phyloP scores from a whole-genome alignment of 2,888 invertebrate genomes.

The Magallana nippona region DNA sequence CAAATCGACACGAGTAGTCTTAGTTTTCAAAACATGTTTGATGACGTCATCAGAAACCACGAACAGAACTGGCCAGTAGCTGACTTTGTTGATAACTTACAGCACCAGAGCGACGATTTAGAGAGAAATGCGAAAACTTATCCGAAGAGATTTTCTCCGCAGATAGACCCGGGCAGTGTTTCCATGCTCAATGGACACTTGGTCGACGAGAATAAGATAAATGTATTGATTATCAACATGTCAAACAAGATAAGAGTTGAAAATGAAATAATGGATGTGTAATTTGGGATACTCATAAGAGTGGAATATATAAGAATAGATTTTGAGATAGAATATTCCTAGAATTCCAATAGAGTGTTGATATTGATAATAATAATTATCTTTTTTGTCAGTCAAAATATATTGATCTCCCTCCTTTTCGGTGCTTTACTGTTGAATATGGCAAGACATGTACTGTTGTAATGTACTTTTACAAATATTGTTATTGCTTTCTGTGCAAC shows the following conservation, averaged over 20 bases:
- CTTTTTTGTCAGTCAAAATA: too few species aligned
- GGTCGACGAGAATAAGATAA: background rate
- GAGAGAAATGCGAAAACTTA: background rate
- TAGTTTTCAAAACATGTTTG: constrained; percentile 43
- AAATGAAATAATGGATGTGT: too few species aligned
- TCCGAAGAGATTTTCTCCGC: background rate
- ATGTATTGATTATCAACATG: background rate
- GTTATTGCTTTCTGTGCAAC: too few species aligned
- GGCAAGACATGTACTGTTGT: too few species aligned
- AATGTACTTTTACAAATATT: too few species aligned
- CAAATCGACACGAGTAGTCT: constrained; percentile 9
- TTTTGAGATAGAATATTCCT: too few species aligned
- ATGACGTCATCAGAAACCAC: constrained; percentile 49
- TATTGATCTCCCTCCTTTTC: too few species aligned
- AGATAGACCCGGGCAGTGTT: background rate
- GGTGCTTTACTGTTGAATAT: too few species aligned
- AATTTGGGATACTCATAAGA: too few species aligned
- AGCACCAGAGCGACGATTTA: background rate
- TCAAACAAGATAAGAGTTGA: background rate
- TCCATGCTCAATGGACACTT: background rate
- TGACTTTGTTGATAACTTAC: constrained; percentile 47
- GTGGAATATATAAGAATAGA: too few species aligned
- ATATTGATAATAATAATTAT: too few species aligned
- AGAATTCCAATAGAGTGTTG: too few species aligned
- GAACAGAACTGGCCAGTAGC: constrained; percentile 53